phyloP scores from a whole-genome alignment of 2,888 invertebrate genomes.

The Cordylochernes scorpioides region DNA sequence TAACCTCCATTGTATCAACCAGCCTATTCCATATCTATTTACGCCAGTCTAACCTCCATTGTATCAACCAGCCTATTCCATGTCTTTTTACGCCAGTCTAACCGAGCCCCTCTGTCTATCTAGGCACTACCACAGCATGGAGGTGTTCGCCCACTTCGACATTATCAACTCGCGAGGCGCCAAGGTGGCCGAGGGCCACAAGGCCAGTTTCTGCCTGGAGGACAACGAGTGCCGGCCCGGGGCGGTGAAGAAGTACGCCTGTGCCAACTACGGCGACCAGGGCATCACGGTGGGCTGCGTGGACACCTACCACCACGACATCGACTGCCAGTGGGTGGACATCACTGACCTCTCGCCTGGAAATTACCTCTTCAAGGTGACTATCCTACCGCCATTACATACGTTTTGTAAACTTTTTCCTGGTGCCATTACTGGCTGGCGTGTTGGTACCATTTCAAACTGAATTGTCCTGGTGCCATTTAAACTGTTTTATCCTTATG shows the following conservation, averaged over 20 bases:
- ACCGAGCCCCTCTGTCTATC: no score
- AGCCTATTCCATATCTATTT: no score
- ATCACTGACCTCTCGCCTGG: conserved; percentile 64
- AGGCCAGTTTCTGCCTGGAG: conserved; percentile 85
- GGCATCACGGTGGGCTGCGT: conserved; percentile 62
- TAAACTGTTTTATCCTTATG: no score
- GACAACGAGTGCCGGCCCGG: conserved; percentile 61
- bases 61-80: no score
- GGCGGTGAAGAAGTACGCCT: conserved; percentile 34
- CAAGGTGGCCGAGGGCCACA: conserved; percentile 74
- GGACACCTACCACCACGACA: conserved; percentile 65
- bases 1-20: no score
- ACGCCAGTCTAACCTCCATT: no score
- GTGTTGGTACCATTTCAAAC: no score
- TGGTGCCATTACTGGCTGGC: no score
- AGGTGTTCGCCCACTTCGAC: conserved; percentile 82
- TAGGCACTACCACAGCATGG: conserved; percentile 96
- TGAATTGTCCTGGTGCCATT: no score
- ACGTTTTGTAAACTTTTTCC: no score
- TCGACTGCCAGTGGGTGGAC: conserved; percentile 95
- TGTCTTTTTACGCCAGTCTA: no score
- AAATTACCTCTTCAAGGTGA: conserved; percentile 34
- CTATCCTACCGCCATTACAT: no score
- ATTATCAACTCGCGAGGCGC: conserved; percentile 39
- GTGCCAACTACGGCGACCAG: conserved; percentile 45